Evolutionary conservation across 1,140 invertebrate genomes (phyloP).

Genomic region (Lepidurus packardi): DNA sequence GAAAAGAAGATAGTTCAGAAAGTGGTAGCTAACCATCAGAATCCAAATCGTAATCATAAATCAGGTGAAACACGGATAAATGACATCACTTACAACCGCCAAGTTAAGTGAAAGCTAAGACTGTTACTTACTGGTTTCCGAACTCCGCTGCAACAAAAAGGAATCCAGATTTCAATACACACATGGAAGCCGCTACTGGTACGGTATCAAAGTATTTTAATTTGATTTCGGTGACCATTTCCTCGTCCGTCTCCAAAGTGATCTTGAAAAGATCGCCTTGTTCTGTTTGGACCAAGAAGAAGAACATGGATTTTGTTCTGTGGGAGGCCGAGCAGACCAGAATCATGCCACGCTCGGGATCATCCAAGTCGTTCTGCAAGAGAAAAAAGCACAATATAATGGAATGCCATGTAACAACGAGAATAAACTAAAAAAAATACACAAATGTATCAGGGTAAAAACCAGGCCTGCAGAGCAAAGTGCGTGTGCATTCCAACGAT

Average conservation of each 20-base stretch:
- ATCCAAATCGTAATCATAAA: constrained; percentile 34
- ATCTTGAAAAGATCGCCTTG: constrained; percentile 97
- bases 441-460: constrained; percentile 30
- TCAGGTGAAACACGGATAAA: constrained; percentile 36
- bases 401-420: too few relatives aligned
- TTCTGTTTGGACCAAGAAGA: constrained; percentile 91
- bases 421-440: neutral
- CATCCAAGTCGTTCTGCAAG: constrained; percentile 91
- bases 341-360: constrained; percentile 98
- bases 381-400: neutral
- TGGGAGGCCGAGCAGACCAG: constrained; percentile 99
- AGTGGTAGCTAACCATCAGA: constrained; percentile 17
- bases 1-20: constrained; percentile 17
- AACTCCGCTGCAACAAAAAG: constrained; percentile 98
- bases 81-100: constrained; percentile 35
- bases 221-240: constrained; percentile 98
- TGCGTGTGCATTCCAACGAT: constrained; percentile 38
- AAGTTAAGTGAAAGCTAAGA: constrained; percentile 27
- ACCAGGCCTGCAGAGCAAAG: constrained; percentile 32
- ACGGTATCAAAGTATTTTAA: constrained; percentile 99
- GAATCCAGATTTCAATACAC: constrained; percentile 97
- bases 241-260: constrained; percentile 96
- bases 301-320: constrained; percentile 99
- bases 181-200: constrained; percentile 90
- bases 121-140: constrained; percentile 94